A percentile compares a stretch with the other conserved stretches of the same genome.
Evolutionary conservation across 2,888 invertebrate genomes (phyloP).

Genomic region (Eupithecia centaureata): DNA sequence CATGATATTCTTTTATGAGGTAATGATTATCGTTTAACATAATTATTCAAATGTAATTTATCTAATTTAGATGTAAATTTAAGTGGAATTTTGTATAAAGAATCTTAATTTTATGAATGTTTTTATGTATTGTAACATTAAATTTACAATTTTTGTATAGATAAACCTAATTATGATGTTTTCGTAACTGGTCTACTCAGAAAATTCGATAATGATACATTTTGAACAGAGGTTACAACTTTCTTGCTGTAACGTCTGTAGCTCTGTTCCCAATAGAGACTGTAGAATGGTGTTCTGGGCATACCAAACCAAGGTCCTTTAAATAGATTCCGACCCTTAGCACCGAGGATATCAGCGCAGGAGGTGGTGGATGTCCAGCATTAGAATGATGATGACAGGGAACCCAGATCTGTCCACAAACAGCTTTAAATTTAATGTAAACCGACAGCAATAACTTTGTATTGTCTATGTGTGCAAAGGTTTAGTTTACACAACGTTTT

Average conservation of each 20-base stretch:
- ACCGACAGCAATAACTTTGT: not conserved
- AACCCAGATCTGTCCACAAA: not conserved
- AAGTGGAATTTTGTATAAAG: conserved; percentile 10
- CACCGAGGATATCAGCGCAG: not conserved
- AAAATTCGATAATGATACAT: not conserved
- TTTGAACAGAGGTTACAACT: not conserved
- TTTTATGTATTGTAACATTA: conserved; percentile 9
- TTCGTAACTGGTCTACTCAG: not conserved
- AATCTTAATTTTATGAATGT: conserved; percentile 13
- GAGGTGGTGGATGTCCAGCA: not conserved
- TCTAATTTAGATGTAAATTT: conserved; percentile 24
- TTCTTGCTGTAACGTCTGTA: too few relatives aligned
- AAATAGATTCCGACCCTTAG: not conserved
- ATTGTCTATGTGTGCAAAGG: conserved; percentile 6
- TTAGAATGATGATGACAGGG: not conserved
- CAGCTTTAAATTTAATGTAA: not conserved
- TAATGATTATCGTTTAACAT: conserved; percentile 28
- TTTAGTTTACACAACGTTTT: conserved; percentile 25
- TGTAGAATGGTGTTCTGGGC: too few relatives aligned
- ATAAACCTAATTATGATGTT: not conserved
- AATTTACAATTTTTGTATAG: not conserved
- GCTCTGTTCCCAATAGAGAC: too few relatives aligned
- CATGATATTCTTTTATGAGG: conserved; percentile 30
- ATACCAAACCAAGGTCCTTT: too few relatives aligned
- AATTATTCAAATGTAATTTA: conserved; percentile 28